Conservation (phyloP, 2,888 invertebrate genomes). For the Neocrepidodera transversa region DNA sequence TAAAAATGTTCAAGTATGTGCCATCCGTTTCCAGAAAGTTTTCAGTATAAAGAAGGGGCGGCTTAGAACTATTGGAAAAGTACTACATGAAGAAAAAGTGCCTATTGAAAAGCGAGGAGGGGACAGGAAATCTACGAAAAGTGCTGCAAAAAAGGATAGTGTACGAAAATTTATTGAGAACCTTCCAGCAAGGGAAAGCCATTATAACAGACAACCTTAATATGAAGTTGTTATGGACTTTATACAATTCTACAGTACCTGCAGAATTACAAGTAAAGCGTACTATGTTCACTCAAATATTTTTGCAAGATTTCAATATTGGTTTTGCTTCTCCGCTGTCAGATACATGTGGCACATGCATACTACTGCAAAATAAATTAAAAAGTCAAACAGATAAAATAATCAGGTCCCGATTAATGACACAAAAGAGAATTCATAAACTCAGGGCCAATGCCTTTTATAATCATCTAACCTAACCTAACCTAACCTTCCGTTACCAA, state of each 20-base stretch:
- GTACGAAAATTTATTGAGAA: too few relatives aligned
- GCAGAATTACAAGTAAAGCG: too few relatives aligned
- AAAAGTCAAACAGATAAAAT: background rate
- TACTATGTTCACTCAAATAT: too few relatives aligned
- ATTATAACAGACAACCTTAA: too few relatives aligned
- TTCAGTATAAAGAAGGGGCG: background rate
- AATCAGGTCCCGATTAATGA: background rate
- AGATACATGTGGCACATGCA: too few relatives aligned
- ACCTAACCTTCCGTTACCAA: background rate
- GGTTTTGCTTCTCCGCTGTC: too few relatives aligned
- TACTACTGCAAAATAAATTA: background rate
- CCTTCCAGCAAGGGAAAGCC: too few relatives aligned
- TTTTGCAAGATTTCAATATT: too few relatives aligned
- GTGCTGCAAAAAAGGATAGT: conserved; percentile 6
- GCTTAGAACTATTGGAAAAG: conserved; percentile 2
- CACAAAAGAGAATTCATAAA: conserved; percentile 3
- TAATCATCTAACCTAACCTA: background rate
- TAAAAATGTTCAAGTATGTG: background rate
- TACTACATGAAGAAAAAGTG: conserved; percentile 1
- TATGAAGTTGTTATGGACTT: too few relatives aligned
- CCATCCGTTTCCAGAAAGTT: conserved; percentile 3
- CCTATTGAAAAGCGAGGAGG: background rate
- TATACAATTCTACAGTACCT: too few relatives aligned
- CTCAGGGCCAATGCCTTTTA: background rate
- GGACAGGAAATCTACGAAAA: background rate